phyloP scores from a whole-genome alignment of 2,797 vertebrate species.

The Tangara arthus region DNA sequence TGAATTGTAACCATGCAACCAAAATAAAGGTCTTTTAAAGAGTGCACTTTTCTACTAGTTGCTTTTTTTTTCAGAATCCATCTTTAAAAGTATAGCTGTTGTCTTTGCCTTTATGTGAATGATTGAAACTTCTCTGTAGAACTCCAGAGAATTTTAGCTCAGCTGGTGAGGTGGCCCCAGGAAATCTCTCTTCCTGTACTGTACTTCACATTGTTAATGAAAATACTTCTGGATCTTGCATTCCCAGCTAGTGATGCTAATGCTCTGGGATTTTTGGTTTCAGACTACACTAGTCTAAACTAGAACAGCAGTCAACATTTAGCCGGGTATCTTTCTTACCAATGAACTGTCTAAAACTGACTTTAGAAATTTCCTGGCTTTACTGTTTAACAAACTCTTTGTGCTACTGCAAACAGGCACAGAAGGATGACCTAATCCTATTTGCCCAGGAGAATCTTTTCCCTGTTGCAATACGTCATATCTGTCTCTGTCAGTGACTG shows the following conservation, averaged over 20 bases:
- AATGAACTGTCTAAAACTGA: not conserved
- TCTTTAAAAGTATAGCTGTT: not conserved
- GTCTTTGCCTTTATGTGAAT: not conserved
- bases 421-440: not conserved
- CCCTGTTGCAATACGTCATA: not conserved
- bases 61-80: not conserved
- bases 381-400: not conserved
- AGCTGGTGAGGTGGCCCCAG: not conserved
- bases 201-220: not conserved
- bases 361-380: not conserved
- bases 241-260: not conserved
- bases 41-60: not conserved
- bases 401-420: not conserved
- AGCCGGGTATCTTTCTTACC: not conserved
- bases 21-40: slow-evolving; percentile 75
- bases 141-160: not conserved
- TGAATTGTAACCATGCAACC: slow-evolving; percentile 51
- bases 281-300: not conserved
- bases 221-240: not conserved
- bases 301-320: not conserved
- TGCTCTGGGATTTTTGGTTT: not conserved
- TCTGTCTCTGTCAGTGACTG: not conserved
- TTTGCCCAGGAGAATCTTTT: not conserved
- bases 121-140: not conserved
- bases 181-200: not conserved